Base-by-base conservation (phyloP, 2,888 invertebrate species). In the Tholera decimalis region DNA sequence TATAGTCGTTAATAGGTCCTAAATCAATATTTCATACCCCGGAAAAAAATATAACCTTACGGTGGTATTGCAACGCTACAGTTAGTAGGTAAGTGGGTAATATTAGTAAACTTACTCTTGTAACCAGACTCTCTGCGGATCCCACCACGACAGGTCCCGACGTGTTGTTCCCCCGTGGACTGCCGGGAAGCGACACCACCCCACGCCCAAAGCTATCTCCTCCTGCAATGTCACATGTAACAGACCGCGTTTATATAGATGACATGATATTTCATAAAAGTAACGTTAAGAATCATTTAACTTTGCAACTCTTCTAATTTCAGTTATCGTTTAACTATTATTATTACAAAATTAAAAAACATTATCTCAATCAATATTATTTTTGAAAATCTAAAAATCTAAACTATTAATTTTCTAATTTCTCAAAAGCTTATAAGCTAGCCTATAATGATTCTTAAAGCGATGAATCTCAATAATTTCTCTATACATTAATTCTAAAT, bases 101-200 rank as follows among this genome's bases (percentile, higher is more conserved):
- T 50, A 30, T 22, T 37, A 33, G 5, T 44, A 18, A 30, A 89
- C 96, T 96, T 92, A 98, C 98, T 96, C 98, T 97, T 83, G 98
- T 98, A 80, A 99, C 99, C 77, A 99, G 97, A 93, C 98, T 99
- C 92, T 99, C 99, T 44, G 99, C 99, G 81, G 99, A 98, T 74
- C 99, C 98, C 86, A 98, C 97, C 63, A 98, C 98, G 61, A 98
- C 98, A 86, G 98, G 98, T 85, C 97, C 97, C 57, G 97, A 96
- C 5, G 89, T 85, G 79, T 88, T 91, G 83, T 89, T 91, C 28
- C 89, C 90, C 2, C 95, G 86, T 1, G 95, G 95, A 57, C 94
- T 94, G 51, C 95, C 95, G 4, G 94, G 95, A 20, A 95, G 85
- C 26, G 95, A 95, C 77, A 95, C 89, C 77, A 94, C 95, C 67